Evolutionary conservation across 2,113 vertebrate species (phyloP).

Genomic region (Loxodonta africana): DNA sequence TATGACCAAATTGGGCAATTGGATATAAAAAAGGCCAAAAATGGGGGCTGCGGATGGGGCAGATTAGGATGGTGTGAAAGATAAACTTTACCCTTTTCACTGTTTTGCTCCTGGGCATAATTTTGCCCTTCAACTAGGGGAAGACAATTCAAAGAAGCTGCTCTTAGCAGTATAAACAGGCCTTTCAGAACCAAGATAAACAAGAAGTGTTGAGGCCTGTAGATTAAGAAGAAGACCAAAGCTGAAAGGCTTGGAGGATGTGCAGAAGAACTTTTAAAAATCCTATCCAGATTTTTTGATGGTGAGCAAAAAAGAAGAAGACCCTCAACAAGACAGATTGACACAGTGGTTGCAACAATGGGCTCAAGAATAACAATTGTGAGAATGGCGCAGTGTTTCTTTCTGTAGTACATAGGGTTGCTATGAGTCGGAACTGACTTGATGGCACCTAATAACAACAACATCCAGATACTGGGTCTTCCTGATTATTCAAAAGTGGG

Average conservation of each 20-base stretch:
- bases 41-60: not conserved
- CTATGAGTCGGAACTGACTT: too few species aligned
- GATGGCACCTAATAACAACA: too few species aligned
- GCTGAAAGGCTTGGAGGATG: not conserved
- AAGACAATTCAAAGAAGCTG: constrained; percentile 39
- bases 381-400: too few species aligned
- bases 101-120: constrained; percentile 6
- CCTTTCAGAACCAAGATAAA: constrained; percentile 53
- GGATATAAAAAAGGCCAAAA: not conserved
- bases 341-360: too few species aligned
- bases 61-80: not conserved
- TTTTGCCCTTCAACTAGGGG: not conserved
- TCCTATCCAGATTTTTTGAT: not conserved
- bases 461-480: not conserved
- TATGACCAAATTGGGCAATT: not conserved
- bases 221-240: not conserved
- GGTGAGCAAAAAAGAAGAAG: too few species aligned
- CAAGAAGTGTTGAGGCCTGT: not conserved
- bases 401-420: too few species aligned
- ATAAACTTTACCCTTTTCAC: not conserved
- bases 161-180: constrained; percentile 36
- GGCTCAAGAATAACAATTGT: too few species aligned
- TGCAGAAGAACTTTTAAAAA: not conserved
- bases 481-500: not conserved
- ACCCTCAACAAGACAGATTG: too few species aligned